Evolutionary conservation across 2,113 vertebrate genomes (phyloP).

Genomic region (Rhodinocichla rosea): DNA sequence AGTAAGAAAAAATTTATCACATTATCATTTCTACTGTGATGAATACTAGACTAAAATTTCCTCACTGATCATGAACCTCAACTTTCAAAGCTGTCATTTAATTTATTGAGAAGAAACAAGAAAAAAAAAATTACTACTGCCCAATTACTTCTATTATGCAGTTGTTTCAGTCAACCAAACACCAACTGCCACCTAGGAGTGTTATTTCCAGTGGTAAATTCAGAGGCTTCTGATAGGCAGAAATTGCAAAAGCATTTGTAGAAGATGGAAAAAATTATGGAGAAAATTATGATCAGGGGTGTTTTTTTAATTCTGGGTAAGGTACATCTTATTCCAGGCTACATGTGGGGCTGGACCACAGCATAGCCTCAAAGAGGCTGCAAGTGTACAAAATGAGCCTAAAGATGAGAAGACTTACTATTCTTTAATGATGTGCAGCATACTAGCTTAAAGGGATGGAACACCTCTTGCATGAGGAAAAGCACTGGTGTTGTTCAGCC

Average conservation of each 20-base stretch:
- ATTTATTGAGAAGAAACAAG: background rate
- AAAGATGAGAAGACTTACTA: background rate
- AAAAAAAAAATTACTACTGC: background rate
- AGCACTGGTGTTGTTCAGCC: background rate
- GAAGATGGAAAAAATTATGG: background rate
- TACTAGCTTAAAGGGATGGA: background rate
- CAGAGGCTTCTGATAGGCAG: background rate
- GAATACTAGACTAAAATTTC: background rate
- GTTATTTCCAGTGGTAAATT: background rate
- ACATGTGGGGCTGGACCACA: background rate
- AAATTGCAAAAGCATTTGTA: background rate
- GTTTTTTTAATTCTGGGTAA: background rate
- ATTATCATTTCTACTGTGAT: background rate
- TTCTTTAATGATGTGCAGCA: background rate
- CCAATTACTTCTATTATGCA: background rate
- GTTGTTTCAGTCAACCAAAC: background rate
- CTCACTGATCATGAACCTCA: background rate
- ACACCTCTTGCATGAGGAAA: background rate
- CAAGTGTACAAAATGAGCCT: background rate
- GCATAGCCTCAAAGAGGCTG: background rate
- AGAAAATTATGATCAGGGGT: background rate
- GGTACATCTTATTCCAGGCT: background rate
- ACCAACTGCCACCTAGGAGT: background rate
- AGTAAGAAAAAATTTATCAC: background rate
- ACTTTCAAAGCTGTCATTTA: slow-evolving; percentile 7